These are phyloP conservation scores for Itoplectis maculator DNA, from an alignment of 2,888 invertebrate species.

Conservation along the genomic window DNA sequence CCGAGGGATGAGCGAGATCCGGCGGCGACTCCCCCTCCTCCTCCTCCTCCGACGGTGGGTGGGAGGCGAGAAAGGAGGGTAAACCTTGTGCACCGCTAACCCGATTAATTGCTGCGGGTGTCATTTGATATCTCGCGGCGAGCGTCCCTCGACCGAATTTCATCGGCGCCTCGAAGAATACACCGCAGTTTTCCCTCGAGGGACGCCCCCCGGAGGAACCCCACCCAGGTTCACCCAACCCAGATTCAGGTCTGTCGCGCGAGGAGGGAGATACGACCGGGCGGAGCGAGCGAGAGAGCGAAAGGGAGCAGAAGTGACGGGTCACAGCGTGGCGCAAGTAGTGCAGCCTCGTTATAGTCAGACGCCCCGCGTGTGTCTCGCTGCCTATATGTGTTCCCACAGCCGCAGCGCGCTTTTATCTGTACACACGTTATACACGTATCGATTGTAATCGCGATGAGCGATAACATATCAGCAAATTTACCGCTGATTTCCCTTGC, in stretches of 20 bases:
- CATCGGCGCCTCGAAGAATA: conserved; percentile 57
- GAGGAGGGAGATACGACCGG: neutral
- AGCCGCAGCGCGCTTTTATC: conserved; percentile 26
- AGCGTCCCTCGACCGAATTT: conserved; percentile 66
- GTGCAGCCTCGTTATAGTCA: conserved; percentile 79
- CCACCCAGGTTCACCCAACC: conserved; percentile 47
- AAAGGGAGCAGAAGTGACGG: neutral
- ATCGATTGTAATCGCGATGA: conserved; percentile 52
- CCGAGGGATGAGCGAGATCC: conserved; percentile 43
- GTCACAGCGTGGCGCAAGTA: conserved; percentile 72
- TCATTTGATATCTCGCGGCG: conserved; percentile 70
- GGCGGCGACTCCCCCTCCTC: too few species aligned
- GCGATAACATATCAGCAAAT: too few species aligned
- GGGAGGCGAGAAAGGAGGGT: conserved; percentile 10
- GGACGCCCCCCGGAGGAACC: conserved; percentile 37
- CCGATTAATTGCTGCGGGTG: conserved; percentile 77
- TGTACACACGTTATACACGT: neutral
- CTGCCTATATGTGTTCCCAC: conserved; percentile 30
- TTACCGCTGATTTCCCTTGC: too few species aligned
- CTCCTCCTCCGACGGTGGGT: too few species aligned
- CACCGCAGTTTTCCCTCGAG: conserved; percentile 64
- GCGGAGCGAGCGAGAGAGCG: neutral
- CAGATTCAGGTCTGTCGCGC: conserved; percentile 16
- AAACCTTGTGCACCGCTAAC: conserved; percentile 69
- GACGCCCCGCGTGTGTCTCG: conserved; percentile 70